Percentiles rank a stretch among this genome's conserved stretches.
Evolutionary conservation across 2,113 vertebrate genomes (phyloP).

Genomic region (Melanerpes aurifrons): DNA sequence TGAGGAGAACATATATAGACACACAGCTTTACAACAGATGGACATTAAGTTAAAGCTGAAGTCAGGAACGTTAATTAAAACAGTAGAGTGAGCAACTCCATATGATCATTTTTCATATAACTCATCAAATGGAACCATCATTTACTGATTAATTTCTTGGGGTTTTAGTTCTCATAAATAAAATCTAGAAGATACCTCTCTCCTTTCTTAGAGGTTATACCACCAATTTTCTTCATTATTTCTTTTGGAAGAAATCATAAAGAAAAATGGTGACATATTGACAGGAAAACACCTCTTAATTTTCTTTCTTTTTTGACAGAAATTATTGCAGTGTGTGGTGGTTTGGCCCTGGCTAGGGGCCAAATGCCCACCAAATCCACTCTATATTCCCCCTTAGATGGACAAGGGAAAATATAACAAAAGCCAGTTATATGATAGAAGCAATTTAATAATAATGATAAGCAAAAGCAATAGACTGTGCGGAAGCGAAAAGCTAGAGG

Average conservation of each 20-base stretch:
- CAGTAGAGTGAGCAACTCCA: constrained; percentile 39
- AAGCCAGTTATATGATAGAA: too few species aligned
- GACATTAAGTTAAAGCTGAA: constrained; percentile 30
- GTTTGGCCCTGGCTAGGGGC: too few species aligned
- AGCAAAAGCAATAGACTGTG: too few species aligned
- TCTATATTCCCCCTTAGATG: too few species aligned
- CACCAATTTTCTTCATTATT: constrained; percentile 33
- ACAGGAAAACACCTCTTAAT: background rate
- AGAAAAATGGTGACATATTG: constrained; percentile 9
- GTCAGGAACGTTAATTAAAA: constrained; percentile 52
- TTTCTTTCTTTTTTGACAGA: background rate
- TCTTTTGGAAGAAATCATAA: constrained; percentile 21
- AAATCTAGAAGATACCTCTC: constrained; percentile 7
- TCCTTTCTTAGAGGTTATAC: constrained; percentile 8
- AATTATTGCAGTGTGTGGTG: background rate
- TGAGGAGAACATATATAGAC: constrained; percentile 6
- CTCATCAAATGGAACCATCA: background rate
- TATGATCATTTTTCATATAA: constrained; percentile 33
- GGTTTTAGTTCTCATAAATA: background rate
- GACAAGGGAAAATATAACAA: too few species aligned
- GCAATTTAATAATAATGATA: too few species aligned
- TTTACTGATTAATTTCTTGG: constrained; percentile 33
- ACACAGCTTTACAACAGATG: constrained; percentile 30
- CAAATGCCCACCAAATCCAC: too few species aligned
- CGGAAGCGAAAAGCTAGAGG: too few species aligned